phyloP scores from a whole-genome alignment of 2,797 vertebrate genomes.

The Pempheris klunzingeri region DNA sequence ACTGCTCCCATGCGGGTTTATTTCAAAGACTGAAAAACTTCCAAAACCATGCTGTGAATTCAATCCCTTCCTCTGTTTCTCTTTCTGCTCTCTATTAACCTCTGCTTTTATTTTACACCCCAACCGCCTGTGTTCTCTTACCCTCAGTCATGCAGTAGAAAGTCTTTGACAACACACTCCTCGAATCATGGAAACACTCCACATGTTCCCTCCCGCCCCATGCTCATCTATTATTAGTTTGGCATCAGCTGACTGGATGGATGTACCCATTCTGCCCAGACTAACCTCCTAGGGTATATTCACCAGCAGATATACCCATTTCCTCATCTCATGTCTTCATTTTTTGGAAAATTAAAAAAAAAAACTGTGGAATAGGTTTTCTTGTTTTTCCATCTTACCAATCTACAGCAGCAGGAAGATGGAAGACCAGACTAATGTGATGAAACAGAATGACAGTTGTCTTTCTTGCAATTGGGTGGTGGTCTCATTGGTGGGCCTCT shows the following conservation, averaged over 20 bases:
- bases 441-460: not conserved
- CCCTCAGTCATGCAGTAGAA: conserved; percentile 15
- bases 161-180: conserved; percentile 14
- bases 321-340: conserved; percentile 3
- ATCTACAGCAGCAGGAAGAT: conserved; percentile 2
- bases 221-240: conserved; percentile 52
- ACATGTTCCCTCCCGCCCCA: conserved; percentile 35
- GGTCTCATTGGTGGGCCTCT: too few species aligned
- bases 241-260: conserved; percentile 40
- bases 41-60: not conserved
- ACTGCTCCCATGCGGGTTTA: not conserved
- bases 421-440: not conserved
- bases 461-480: not conserved
- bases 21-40: conserved; percentile 13
- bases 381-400: not conserved
- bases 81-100: conserved; percentile 4
- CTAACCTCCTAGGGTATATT: conserved; percentile 29
- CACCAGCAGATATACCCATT: conserved; percentile 41
- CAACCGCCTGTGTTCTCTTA: not conserved
- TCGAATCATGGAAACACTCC: conserved; percentile 42
- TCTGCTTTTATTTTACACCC: not conserved
- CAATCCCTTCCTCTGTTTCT: not conserved
- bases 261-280: conserved; percentile 37
- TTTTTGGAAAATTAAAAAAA: conserved; percentile 15
- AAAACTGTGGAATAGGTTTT: conserved; percentile 22